Evolutionary conservation across 2,888 invertebrate genomes (phyloP).

Genomic region (Drosophila demipolita): DNA sequence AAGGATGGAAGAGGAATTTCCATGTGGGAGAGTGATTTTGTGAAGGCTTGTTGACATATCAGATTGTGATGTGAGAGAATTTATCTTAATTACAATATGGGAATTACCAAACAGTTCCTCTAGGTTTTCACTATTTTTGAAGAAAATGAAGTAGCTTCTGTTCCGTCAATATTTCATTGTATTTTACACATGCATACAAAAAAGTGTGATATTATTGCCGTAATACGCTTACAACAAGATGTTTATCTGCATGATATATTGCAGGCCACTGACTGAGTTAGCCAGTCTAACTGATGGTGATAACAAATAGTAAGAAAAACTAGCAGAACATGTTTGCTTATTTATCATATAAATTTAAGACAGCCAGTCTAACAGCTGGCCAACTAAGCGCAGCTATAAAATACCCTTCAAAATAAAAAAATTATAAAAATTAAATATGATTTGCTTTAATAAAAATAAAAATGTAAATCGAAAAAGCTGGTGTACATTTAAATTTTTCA

Average conservation of each 20-base stretch:
- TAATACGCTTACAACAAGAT: constrained; percentile 41
- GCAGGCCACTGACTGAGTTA: constrained; percentile 31
- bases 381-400: not conserved
- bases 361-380: not conserved
- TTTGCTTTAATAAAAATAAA: not conserved
- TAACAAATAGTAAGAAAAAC: constrained; percentile 14
- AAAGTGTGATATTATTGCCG: constrained; percentile 34
- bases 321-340: constrained; percentile 17
- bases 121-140: not conserved
- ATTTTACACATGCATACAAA: constrained; percentile 28
- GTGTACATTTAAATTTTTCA: not conserved
- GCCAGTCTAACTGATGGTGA: not conserved
- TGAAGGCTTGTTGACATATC: constrained; percentile 3
- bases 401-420: constrained; percentile 12
- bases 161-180: constrained; percentile 30
- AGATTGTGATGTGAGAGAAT: not conserved
- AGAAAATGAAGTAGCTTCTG: not conserved
- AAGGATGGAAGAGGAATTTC: constrained; percentile 33
- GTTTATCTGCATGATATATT: constrained; percentile 59
- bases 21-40: constrained; percentile 4
- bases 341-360: constrained; percentile 51
- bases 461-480: not conserved
- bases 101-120: not conserved
- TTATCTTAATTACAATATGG: not conserved
- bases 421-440: not conserved